Percentiles rank a stretch among this genome's conserved stretches.
Conservation (phyloP, 2,113 vertebrate species). For the Epinephelus fuscoguttatus region DNA sequence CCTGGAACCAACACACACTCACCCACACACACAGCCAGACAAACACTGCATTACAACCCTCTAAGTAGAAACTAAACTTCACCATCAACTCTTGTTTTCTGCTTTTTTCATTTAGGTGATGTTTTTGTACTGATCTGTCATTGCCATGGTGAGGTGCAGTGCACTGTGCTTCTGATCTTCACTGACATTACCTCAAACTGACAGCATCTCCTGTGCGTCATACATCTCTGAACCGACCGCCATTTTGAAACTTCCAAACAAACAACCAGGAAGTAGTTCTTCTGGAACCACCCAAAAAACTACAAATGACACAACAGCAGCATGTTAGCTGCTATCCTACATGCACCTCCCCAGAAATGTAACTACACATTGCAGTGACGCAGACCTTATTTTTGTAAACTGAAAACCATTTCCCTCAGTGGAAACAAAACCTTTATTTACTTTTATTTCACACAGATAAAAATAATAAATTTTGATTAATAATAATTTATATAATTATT, state of each 20-base stretch:
- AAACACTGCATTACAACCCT: background rate
- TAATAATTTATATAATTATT: too few species aligned
- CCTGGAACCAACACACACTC: constrained; percentile 45
- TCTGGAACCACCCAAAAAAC: background rate
- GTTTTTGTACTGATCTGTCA: background rate
- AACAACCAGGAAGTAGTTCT: constrained; percentile 28
- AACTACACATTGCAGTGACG: too few species aligned
- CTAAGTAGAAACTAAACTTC: background rate
- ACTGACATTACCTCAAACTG: background rate
- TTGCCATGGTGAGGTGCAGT: background rate
- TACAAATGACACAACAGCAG: background rate
- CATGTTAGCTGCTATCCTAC: background rate
- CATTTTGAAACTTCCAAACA: background rate
- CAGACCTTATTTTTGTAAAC: too few species aligned
- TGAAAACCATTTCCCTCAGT: too few species aligned
- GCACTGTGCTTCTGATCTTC: background rate
- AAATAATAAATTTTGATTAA: too few species aligned
- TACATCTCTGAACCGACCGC: background rate
- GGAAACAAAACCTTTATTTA: too few species aligned
- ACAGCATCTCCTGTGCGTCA: background rate
- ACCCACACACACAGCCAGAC: constrained; percentile 9
- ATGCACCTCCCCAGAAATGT: too few species aligned
- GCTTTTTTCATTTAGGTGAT: background rate
- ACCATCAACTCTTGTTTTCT: background rate
- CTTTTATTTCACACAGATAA: too few species aligned